Percentiles rank a stretch among this genome's conserved stretches.
phyloP scores from a whole-genome alignment of 2,113 vertebrate species.

The Fulmarus glacialis region DNA sequence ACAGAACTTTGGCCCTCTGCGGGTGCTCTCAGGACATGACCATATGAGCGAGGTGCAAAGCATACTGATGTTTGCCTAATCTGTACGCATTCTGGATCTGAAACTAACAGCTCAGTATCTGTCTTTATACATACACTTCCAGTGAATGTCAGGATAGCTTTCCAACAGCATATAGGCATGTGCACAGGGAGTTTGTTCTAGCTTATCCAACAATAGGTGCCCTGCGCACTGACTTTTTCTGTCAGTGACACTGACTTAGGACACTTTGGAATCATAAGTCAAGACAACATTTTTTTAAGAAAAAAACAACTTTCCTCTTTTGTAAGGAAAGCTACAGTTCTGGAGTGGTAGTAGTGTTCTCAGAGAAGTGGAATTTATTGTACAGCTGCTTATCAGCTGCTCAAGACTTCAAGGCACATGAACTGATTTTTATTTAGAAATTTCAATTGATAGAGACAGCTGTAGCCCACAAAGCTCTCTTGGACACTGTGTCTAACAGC shows the following conservation, averaged over 20 bases:
- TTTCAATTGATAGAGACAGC: background rate
- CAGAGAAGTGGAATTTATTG: background rate
- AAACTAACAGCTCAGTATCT: background rate
- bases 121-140: background rate
- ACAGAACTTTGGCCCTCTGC: background rate
- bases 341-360: background rate
- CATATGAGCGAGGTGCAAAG: background rate
- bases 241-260: background rate
- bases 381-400: background rate
- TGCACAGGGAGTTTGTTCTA: background rate
- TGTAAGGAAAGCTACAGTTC: background rate
- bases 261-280: background rate
- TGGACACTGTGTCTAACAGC: background rate
- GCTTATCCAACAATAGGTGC: background rate
- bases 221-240: background rate
- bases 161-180: background rate
- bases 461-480: background rate
- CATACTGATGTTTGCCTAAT: background rate
- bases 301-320: background rate
- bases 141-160: background rate
- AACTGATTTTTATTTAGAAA: background rate
- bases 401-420: background rate
- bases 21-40: background rate
- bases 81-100: background rate
- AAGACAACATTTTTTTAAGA: background rate